A percentile compares a stretch with the other conserved stretches of the same genome.
phyloP scores from a whole-genome alignment of 2,888 invertebrate species.

The Gastracanthus pulcherrimus region DNA sequence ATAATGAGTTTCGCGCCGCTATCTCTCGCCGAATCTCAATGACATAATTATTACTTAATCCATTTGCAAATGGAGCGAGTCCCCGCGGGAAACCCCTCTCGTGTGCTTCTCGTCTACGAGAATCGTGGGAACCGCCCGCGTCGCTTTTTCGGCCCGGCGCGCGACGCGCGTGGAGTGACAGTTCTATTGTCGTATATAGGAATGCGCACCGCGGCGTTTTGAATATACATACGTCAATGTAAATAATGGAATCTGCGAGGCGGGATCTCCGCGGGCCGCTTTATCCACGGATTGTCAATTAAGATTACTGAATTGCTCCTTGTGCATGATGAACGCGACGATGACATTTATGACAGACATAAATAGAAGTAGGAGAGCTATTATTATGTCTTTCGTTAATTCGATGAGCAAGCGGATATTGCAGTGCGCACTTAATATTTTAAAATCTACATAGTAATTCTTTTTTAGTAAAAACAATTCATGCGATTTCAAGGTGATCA shows the following conservation, averaged over 20 bases:
- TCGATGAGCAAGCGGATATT: too few species aligned
- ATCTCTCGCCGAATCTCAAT: slow-evolving; percentile 8
- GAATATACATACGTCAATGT: not conserved
- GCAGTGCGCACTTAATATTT: too few species aligned
- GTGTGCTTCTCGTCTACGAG: not conserved
- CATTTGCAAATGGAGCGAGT: slow-evolving; percentile 7
- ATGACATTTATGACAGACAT: too few species aligned
- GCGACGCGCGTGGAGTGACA: not conserved
- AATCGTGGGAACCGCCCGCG: slow-evolving; percentile 2
- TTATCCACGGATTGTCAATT: too few species aligned
- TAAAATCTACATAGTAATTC: too few species aligned
- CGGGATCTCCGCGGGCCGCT: too few species aligned
- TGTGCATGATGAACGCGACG: too few species aligned
- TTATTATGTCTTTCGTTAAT: too few species aligned
- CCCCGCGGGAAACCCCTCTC: not conserved
- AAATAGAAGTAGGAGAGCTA: too few species aligned
- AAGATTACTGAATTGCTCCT: too few species aligned
- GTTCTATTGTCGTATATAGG: not conserved
- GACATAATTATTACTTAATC: slow-evolving; percentile 16
- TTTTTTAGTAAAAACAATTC: too few species aligned
- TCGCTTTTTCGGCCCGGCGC: not conserved
- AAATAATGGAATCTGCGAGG: not conserved
- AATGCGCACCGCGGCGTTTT: not conserved
- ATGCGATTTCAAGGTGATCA: too few species aligned
- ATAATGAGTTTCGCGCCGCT: slow-evolving; percentile 1